These are phyloP conservation scores for Hemicentrotus pulcherrimus DNA, from an alignment of 35 echinoderm and acorn worm species.

Conservation along the genomic window DNA sequence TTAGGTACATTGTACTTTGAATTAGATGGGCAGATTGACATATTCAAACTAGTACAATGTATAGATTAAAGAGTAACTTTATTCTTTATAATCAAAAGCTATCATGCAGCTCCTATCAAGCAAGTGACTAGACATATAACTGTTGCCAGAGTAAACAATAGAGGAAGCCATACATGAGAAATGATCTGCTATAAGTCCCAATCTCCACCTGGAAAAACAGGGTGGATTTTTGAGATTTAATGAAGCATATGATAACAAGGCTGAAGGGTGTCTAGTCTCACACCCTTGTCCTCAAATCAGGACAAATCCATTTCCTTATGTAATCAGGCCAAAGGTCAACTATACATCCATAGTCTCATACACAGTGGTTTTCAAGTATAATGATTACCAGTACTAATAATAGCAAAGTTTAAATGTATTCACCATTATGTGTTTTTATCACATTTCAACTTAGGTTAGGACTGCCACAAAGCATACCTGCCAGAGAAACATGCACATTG, in stretches of 20 bases:
- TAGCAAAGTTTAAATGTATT: no score
- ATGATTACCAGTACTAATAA: not conserved
- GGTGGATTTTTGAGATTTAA: not conserved
- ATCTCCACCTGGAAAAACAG: not conserved
- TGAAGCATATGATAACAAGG: conserved; percentile 18
- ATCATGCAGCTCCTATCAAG: not conserved
- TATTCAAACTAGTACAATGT: no score
- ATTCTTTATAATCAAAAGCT: not conserved
- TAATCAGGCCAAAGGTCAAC: not conserved
- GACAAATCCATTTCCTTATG: conserved; percentile 13
- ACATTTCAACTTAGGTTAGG: not conserved
- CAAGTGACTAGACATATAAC: not conserved
- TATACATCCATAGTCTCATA: not conserved
- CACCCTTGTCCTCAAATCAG: not conserved
- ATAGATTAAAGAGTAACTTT: no score
- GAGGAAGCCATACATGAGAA: not conserved
- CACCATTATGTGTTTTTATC: no score
- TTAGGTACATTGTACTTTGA: no score
- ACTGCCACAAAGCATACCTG: not conserved
- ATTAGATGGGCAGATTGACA: no score
- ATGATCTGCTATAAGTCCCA: not conserved
- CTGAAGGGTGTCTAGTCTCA: not conserved
- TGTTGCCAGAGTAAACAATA: conserved; percentile 11
- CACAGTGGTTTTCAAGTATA: not conserved
- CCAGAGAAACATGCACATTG: not conserved